Conservation (phyloP, 2,113 vertebrate species). For the Aix galericulata region DNA sequence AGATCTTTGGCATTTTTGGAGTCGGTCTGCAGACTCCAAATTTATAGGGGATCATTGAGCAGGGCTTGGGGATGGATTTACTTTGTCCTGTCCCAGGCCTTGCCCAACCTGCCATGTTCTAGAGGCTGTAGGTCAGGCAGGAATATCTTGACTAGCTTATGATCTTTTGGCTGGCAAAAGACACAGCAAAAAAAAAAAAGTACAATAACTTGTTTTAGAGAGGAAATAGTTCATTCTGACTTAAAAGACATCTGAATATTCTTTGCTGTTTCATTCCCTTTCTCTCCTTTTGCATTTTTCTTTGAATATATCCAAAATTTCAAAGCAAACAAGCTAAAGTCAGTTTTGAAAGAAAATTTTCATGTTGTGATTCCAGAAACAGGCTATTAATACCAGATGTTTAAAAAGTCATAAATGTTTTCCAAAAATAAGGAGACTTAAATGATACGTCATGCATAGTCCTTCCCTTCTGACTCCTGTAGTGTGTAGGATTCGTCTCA, state of each 20-base stretch:
- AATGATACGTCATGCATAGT: neutral
- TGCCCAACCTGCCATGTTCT: neutral
- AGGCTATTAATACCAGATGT: conserved; percentile 44
- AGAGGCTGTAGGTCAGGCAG: neutral
- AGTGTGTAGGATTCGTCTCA: neutral
- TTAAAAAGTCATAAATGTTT: neutral
- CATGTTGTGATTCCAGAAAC: neutral
- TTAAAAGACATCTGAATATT: neutral
- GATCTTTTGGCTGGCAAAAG: neutral
- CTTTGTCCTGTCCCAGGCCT: neutral
- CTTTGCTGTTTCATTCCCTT: neutral
- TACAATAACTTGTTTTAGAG: neutral
- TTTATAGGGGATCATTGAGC: conserved; percentile 15
- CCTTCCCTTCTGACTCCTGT: neutral
- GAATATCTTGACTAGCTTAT: neutral
- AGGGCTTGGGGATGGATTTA: neutral
- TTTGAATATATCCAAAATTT: conserved; percentile 23
- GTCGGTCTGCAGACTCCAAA: neutral
- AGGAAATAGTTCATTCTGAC: neutral
- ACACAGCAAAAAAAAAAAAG: neutral
- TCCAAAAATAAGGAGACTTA: neutral
- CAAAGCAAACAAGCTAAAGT: conserved; percentile 17
- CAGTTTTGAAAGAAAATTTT: conserved; percentile 1
- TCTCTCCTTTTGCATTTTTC: neutral
- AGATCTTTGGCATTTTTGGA: conserved; percentile 6